A percentile compares a stretch with the other conserved stretches of the same genome.
Conservation (phyloP, 2,113 vertebrate species). For the Calidris pygmaea region DNA sequence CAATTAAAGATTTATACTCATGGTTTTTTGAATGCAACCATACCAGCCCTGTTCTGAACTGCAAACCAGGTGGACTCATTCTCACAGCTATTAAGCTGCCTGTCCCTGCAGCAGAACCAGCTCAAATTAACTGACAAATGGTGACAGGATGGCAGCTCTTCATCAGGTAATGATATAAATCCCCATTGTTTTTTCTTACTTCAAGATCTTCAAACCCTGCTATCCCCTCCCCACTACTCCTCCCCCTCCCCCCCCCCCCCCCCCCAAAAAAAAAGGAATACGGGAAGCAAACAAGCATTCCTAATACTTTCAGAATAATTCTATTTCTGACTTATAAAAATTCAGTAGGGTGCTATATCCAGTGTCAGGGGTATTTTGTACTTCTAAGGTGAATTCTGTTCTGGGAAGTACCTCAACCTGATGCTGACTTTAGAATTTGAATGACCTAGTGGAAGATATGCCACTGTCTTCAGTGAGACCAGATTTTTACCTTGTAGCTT, state of each 20-base stretch:
- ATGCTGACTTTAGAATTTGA: background rate
- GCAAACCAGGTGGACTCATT: background rate
- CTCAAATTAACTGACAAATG: background rate
- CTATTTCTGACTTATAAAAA: background rate
- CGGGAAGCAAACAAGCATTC: background rate
- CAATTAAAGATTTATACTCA: background rate
- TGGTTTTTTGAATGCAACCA: rapidly evolving
- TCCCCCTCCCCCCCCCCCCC: rapidly evolving
- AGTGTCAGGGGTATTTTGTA: background rate
- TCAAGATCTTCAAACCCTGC: background rate
- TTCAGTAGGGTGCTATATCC: background rate
- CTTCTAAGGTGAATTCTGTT: background rate
- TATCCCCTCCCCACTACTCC: too few species aligned
- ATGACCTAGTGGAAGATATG: background rate
- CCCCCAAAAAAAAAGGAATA: background rate
- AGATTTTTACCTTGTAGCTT: background rate
- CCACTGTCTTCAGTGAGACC: background rate
- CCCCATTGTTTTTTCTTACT: background rate
- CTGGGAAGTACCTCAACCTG: background rate
- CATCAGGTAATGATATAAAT: background rate
- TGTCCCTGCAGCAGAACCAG: background rate
- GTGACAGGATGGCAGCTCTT: background rate
- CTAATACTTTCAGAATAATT: background rate
- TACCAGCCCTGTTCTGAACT: background rate
- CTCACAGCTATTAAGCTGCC: background rate